Conservation (phyloP, 2,888 invertebrate species). For the Tetranychus truncatus region DNA sequence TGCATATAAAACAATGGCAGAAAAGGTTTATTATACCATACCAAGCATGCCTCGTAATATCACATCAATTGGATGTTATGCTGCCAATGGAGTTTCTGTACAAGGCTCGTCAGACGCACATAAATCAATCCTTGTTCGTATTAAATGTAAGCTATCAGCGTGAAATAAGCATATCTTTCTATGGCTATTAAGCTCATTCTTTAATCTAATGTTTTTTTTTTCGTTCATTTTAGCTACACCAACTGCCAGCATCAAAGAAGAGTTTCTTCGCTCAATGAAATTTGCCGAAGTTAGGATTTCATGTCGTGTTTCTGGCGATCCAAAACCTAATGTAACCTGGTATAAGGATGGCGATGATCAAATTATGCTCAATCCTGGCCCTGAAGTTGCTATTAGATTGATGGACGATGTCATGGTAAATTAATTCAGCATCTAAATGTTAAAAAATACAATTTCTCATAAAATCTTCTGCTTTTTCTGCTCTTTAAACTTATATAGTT, state of each 20-base stretch:
- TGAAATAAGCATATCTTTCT: neutral
- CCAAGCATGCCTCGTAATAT: slow-evolving; percentile 46
- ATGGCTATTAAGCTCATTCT: neutral
- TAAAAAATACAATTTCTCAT: neutral
- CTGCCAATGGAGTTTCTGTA: slow-evolving; percentile 50
- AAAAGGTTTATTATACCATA: slow-evolving; percentile 35
- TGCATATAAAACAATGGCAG: slow-evolving; percentile 41
- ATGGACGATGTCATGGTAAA: slow-evolving; percentile 5
- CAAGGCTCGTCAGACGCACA: slow-evolving; percentile 63
- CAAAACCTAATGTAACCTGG: slow-evolving; percentile 11
- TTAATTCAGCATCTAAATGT: neutral
- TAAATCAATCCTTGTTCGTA: slow-evolving; percentile 55
- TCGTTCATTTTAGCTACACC: neutral
- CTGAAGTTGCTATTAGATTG: neutral
- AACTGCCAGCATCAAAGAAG: neutral
- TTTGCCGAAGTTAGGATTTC: slow-evolving; percentile 2
- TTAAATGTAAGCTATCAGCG: slow-evolving; percentile 48
- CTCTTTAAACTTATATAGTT: neutral
- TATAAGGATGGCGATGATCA: neutral
- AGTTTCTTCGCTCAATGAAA: slow-evolving; percentile 4
- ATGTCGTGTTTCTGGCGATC: slow-evolving; percentile 5
- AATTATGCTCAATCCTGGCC: neutral
- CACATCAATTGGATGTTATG: slow-evolving; percentile 62
- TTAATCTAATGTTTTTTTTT: neutral
- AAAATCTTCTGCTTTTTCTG: neutral